phyloP scores from a whole-genome alignment of 2,888 invertebrate genomes.

The Nemurella pictetii region DNA sequence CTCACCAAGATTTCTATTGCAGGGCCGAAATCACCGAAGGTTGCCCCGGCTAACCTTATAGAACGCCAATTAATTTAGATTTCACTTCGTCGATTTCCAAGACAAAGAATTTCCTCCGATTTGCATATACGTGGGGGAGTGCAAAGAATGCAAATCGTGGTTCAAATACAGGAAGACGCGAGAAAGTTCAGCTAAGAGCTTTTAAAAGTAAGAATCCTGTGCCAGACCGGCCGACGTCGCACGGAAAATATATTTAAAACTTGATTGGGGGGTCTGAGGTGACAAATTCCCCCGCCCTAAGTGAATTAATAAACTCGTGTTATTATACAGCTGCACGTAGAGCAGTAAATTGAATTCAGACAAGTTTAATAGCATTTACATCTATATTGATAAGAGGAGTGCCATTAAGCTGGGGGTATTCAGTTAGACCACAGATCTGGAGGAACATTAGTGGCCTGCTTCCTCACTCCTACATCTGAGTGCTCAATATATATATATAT shows the following conservation, averaged over 20 bases:
- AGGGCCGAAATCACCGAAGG: constrained; percentile 6
- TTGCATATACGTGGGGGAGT: constrained; percentile 10
- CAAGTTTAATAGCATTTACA: constrained; percentile 38
- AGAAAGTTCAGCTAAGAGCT: constrained; percentile 29
- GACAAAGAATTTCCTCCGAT: constrained; percentile 7
- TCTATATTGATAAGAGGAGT: constrained; percentile 32
- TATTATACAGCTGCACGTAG: constrained; percentile 33
- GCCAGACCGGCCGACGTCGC: background rate
- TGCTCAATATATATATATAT: constrained; percentile 10
- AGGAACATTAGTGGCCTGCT: constrained; percentile 18
- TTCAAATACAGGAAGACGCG: constrained; percentile 5
- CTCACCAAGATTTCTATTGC: constrained; percentile 7
- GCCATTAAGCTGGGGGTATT: constrained; percentile 7
- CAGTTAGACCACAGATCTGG: constrained; percentile 7
- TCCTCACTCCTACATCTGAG: constrained; percentile 2
- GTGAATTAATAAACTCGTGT: constrained; percentile 34
- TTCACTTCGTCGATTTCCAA: constrained; percentile 23
- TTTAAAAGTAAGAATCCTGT: constrained; percentile 15
- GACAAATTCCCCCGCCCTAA: constrained; percentile 3
- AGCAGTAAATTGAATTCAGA: constrained; percentile 32
- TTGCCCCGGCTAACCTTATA: background rate
- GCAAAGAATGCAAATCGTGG: constrained; percentile 29
- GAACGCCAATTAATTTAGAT: constrained; percentile 24
- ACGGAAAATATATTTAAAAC: constrained; percentile 30
- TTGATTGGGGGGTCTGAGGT: constrained; percentile 25